Evolutionary conservation across 2,113 vertebrate genomes (phyloP), one percentile per base, ranked within the genome.

Genomic region (Antennarius striatus): DNA sequence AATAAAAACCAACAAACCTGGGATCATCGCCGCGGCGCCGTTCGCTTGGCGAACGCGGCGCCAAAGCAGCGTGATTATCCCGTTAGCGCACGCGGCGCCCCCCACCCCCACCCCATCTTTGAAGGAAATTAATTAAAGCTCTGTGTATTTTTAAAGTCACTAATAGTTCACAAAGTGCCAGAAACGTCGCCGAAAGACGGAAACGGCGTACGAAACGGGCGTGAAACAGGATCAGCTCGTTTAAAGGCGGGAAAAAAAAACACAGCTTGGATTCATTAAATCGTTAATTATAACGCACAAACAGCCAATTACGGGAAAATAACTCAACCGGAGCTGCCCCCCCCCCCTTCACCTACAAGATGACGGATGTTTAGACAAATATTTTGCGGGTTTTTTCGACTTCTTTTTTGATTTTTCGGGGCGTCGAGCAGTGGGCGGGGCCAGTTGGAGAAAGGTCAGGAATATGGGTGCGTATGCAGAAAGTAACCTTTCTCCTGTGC

Each of bases 401-500:
- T 22, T 22, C 22, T 2, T 22, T 22, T 22, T 22, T 22, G 1
- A 22, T 22, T 22, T 22, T 22, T 22, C 22, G 22, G 22, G 22
- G 22, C 1, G 22, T 22, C 22, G 22, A 22, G 22, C 22, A 2
- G 22, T 22, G 22, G 22, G 22, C 22, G 22, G 22, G 22, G 22
- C 22, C 22, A 22, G 22, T 82, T 81, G 66, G 63, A 77, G 56
- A 89, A 92, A 92, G 90, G 90, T 92, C 88, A 91, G 88, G 87
- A 90, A 91, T 88, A 90, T 88, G 80, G 88, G 89, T 86, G 86
- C 49, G 71, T 90, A 88, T 89, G 87, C 89, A 87, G 90, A 88
- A 78, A 86, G 75, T 90, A 92, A 92, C 91, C 91, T 92, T 92
- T 92, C 89, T 71, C 82, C 82, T 81, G 80, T 81, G 83, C 81